Percentiles rank a stretch among this genome's conserved stretches.
Conservation (phyloP, 2,888 invertebrate species). For the Sclerodermus sp. region DNA sequence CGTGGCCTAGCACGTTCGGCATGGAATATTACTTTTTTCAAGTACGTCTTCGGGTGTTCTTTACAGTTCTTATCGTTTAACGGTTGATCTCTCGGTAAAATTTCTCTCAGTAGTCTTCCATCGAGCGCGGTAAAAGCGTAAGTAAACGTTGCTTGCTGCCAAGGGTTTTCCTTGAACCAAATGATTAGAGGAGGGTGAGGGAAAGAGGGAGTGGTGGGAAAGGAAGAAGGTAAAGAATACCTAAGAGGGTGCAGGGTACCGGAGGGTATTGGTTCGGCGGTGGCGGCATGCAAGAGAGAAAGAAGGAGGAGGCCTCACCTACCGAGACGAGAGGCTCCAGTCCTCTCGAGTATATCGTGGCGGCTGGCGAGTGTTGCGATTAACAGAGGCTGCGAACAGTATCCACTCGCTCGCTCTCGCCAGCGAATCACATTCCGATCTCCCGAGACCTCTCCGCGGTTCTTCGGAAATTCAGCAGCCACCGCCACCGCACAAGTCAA, state of each 20-base stretch:
- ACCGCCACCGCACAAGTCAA: neutral
- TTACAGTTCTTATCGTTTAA: too few species aligned
- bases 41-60: too few species aligned
- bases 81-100: too few species aligned
- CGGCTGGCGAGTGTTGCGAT: slow-evolving; percentile 38
- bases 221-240: neutral
- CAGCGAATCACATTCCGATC: slow-evolving; percentile 34
- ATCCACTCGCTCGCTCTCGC: neutral
- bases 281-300: slow-evolving; percentile 25
- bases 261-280: slow-evolving; percentile 17
- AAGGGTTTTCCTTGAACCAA: too few species aligned
- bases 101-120: too few species aligned
- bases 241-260: too few species aligned
- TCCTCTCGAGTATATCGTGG: slow-evolving; percentile 44
- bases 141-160: too few species aligned
- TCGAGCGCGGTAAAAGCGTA: too few species aligned
- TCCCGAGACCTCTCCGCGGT: neutral
- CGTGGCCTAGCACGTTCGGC: too few species aligned
- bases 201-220: slow-evolving; percentile 3
- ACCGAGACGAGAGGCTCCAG: slow-evolving; percentile 29
- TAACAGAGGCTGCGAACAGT: slow-evolving; percentile 29
- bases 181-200: slow-evolving; percentile 3
- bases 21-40: too few species aligned
- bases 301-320: slow-evolving; percentile 30
- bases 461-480: neutral